Conservation (phyloP, 2,797 vertebrate species). For the Pitangus sulphuratus region DNA sequence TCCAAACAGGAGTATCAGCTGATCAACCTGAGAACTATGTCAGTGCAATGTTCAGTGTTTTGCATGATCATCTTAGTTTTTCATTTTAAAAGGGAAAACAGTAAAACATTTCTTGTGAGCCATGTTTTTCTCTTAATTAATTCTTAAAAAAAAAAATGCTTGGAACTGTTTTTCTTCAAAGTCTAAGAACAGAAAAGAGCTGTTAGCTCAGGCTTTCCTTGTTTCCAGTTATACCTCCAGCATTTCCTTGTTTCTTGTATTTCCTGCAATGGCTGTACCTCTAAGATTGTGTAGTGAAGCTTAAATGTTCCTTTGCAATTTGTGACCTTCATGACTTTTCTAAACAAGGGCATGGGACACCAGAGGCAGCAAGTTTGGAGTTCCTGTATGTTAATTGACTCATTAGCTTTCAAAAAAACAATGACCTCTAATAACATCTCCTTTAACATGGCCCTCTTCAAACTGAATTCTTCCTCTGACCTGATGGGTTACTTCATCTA, state of each 20-base stretch:
- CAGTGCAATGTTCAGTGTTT: too few relatives aligned
- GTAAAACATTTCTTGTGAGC: neutral
- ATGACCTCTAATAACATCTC: neutral
- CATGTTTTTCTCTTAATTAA: neutral
- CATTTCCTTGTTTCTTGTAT: neutral
- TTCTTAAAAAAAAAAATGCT: neutral
- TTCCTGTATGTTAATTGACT: neutral
- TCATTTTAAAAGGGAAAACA: neutral
- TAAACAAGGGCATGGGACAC: neutral
- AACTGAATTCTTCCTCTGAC: neutral
- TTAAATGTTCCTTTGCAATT: neutral
- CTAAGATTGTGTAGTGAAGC: neutral
- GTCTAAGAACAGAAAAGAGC: neutral
- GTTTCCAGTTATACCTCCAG: neutral
- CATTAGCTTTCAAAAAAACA: neutral
- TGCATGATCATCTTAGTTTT: neutral
- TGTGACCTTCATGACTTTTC: neutral
- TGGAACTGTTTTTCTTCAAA: neutral
- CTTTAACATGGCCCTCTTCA: neutral
- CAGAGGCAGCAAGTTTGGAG: neutral
- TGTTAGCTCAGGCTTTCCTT: neutral
- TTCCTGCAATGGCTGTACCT: neutral
- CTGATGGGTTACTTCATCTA: neutral
- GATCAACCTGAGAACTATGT: too few relatives aligned
- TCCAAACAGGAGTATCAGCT: too few relatives aligned